Evolutionary conservation across 1,140 invertebrate species (phyloP).

Genomic region (Goniozus legneri): DNA sequence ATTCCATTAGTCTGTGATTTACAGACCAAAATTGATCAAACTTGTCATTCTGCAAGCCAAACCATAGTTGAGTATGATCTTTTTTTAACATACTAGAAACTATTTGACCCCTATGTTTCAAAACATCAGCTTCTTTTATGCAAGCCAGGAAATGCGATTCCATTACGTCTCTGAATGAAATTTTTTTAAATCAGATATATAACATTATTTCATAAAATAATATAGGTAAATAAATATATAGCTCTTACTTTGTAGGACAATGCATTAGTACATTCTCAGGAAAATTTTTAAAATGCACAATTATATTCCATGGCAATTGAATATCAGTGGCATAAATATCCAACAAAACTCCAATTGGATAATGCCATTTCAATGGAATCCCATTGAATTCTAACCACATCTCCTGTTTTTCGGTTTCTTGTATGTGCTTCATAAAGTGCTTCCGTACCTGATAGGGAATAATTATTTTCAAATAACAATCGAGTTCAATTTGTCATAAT

Average conservation of each 20-base stretch:
- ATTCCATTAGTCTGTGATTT: slow-evolving; percentile 93
- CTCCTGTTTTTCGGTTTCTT: slow-evolving; percentile 77
- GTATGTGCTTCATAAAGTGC: slow-evolving; percentile 82
- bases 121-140: slow-evolving; percentile 95
- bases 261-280: slow-evolving; percentile 76
- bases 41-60: slow-evolving; percentile 92
- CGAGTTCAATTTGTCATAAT: background rate
- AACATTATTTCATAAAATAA: slow-evolving; percentile 6
- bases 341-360: slow-evolving; percentile 92
- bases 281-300: slow-evolving; percentile 92
- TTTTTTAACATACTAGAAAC: slow-evolving; percentile 96
- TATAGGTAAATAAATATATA: too few species aligned
- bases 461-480: slow-evolving; percentile 5
- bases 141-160: slow-evolving; percentile 93
- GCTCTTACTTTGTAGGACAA: slow-evolving; percentile 70
- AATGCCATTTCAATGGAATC: slow-evolving; percentile 91
- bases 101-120: slow-evolving; percentile 90
- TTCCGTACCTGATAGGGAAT: slow-evolving; percentile 69
- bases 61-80: slow-evolving; percentile 96
- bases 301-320: slow-evolving; percentile 87
- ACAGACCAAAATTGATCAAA: slow-evolving; percentile 99
- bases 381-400: slow-evolving; percentile 96
- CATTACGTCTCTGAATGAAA: slow-evolving; percentile 75
- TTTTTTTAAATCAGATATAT: slow-evolving; percentile 3
- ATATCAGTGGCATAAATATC: slow-evolving; percentile 76